phyloP scores from a whole-genome alignment of 2,797 vertebrate genomes.

The Schizopygopsis pylzovi region DNA sequence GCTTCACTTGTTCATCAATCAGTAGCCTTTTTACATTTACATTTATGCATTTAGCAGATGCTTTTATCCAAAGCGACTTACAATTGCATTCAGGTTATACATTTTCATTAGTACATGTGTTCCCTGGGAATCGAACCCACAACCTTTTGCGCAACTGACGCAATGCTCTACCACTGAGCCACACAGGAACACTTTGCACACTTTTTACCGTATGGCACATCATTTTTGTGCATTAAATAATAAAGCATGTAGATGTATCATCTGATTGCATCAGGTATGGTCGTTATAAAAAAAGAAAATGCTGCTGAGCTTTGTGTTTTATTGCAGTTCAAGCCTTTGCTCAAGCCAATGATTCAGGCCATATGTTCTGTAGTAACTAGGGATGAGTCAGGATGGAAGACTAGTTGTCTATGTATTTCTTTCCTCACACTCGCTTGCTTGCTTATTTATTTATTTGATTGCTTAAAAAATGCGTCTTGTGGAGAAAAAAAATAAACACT shows the following conservation, averaged over 20 bases:
- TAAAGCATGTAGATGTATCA: slow-evolving; percentile 61
- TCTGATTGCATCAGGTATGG: slow-evolving; percentile 26
- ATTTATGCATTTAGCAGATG: no score
- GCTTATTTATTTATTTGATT: background rate
- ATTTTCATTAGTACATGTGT: no score
- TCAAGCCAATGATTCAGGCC: background rate
- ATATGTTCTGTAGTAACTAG: slow-evolving; percentile 12
- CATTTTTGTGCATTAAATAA: slow-evolving; percentile 74
- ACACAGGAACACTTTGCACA: no score
- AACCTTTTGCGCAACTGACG: no score
- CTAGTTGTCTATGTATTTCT: background rate
- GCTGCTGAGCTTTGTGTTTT: slow-evolving; percentile 4
- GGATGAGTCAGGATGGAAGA: background rate
- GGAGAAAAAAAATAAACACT: background rate
- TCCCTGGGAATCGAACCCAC: no score
- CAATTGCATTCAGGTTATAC: no score
- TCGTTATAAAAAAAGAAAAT: background rate
- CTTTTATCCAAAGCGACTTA: no score
- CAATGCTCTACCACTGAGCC: no score
- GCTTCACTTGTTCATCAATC: slow-evolving; percentile 67
- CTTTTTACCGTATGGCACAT: slow-evolving; percentile 72
- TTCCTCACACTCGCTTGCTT: background rate
- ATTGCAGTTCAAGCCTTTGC: slow-evolving; percentile 20
- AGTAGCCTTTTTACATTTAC: slow-evolving; percentile 60
- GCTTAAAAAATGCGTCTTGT: background rate